A percentile compares a stretch with the other conserved stretches of the same genome.
Evolutionary conservation across 2,113 vertebrate species (phyloP).

Genomic region (Daubentonia madagascariensis): DNA sequence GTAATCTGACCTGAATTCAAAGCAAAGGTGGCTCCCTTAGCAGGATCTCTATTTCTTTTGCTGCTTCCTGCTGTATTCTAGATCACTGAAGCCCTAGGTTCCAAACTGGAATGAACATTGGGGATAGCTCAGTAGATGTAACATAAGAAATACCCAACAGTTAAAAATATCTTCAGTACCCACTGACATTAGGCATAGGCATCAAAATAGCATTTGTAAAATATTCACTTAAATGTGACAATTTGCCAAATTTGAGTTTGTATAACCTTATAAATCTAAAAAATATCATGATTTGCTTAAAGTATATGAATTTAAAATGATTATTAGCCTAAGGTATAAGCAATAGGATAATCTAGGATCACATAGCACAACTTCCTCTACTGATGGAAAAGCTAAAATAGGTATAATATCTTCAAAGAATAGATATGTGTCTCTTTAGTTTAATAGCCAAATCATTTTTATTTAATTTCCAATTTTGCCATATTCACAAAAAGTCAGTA

Average conservation of each 20-base stretch:
- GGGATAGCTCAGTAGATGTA: neutral
- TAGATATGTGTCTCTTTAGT: neutral
- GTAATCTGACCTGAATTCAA: constrained; percentile 23
- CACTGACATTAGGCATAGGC: neutral
- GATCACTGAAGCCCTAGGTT: neutral
- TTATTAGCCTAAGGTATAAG: neutral
- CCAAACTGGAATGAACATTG: neutral
- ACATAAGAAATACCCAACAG: neutral
- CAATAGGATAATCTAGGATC: neutral
- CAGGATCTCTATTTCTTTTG: neutral
- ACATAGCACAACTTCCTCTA: neutral
- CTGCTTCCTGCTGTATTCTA: neutral
- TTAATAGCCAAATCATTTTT: neutral
- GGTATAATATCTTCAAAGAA: neutral
- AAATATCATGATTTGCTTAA: neutral
- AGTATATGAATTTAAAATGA: neutral
- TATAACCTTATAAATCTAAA: neutral
- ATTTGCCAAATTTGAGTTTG: constrained; percentile 8
- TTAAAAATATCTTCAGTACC: neutral
- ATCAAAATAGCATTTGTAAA: constrained; percentile 27
- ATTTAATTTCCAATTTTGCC: constrained; percentile 36
- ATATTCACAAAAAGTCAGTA: constrained; percentile 18
- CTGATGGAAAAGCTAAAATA: neutral
- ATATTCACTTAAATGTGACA: constrained; percentile 21
- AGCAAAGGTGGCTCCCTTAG: neutral